Base-by-base conservation (phyloP, 2,113 vertebrate genomes). In the Heterotilapia buettikoferi region DNA sequence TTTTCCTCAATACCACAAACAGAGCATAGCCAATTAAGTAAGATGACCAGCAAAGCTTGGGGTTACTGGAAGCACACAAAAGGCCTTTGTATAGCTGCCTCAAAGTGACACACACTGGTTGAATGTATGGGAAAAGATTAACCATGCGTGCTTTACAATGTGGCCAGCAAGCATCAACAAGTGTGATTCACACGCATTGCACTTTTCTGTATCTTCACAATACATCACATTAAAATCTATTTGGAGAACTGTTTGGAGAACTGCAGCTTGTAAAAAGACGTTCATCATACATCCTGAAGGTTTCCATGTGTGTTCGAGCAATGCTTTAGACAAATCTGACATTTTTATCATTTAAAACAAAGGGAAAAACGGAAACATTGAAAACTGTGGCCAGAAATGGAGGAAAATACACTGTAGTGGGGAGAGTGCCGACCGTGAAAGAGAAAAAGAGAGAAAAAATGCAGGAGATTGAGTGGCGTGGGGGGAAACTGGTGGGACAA, bases 41-140 rank as follows among this genome's bases (percentile, higher is more conserved):
- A 92, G 91, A 89, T 92, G 92, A 92, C 90, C 91, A 87, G 85
- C 73, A 93, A 88, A 82, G 92, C 94, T 91, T 90, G 89, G 85
- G 50, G 81, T 95, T 95, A 95, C 95, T 94, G 94, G 93, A 95
- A 95, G 82, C 88, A 83, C 82, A 96, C 95, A 96, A 96, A 95
- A 90, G 92, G 90, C 91, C 90, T 92, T 94, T 96, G 94, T 95
- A 18, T 10, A 19, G 82, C 84, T 84, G 85, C 86, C 71, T 81
- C 82, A 84, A 88, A 92, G 89, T 85, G 85, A 90, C 92, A 92
- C 90, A 85, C 63, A 89, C 82, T 45, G 87, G 86, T 73, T 90
- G 91, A 91, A 95, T 92, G 85, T 94, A 95, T 91, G 93, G 87
- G 90, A 92, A 93, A 84, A 89, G 90, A 92, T 86, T 86, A 92